Base-by-base conservation (phyloP, 2,113 vertebrate genomes). In the Carassius gibelio region DNA sequence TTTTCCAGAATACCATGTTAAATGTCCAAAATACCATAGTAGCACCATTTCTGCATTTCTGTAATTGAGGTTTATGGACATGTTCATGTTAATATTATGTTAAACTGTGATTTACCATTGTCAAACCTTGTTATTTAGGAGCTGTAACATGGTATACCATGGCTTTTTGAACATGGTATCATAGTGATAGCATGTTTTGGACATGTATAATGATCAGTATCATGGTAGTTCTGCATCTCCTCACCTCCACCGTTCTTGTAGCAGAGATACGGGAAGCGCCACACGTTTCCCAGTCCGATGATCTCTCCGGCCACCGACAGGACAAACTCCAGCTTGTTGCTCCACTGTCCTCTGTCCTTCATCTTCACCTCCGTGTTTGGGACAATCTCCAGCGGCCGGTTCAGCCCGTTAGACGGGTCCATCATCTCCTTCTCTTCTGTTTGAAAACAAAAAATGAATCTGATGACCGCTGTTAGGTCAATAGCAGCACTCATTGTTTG, bases 221-320 rank as follows among this genome's bases (percentile, higher is more conserved):
- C 61, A 62, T 26, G n/a, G 4, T 26, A 30, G 26, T 7, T 42
- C 19, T 11, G 19, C 34, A 21, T 21, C 17, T 55, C 23, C 96
- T 95, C 90, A 98, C 98, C 98, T 93, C 98, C 98, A 21, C 98
- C 98, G 0, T 99, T 99, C 92, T 98, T 99, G 90, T 99, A 99
- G 92, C 98, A 99, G 57, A 99, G 96, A 88, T 99, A 99, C 17
- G 98, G 97, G 90, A 99, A 99, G 81, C 97, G 94, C 98, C 98
- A 99, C 64, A 99, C 96, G 0, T 99, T 99, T 68, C 98, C 98
- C 84, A 99, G 92, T 61, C 98, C 98, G 0, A 99, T 94, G 87
- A 99, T 98, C 91, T 99, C 97, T 89, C 98, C 97, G 0, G 96
- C 97, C 88, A 99, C 97, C 0, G 97, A 97, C 76, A 99, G 90